These are phyloP conservation scores for Lydus trimaculatus DNA, from an alignment of 2,888 invertebrate genomes.

Conservation along the genomic window DNA sequence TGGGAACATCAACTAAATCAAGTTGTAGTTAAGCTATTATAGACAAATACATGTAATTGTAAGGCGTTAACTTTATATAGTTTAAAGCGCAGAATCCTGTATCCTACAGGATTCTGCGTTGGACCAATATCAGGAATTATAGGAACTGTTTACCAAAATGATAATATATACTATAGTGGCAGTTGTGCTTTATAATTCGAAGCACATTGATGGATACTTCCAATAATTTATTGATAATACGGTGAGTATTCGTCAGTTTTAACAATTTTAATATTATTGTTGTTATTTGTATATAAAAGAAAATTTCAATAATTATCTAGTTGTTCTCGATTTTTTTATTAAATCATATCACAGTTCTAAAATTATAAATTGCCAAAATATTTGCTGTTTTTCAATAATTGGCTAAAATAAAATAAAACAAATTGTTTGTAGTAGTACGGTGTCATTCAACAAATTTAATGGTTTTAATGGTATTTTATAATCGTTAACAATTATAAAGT, in stretches of 20 bases:
- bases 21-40: not conserved
- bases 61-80: constrained; percentile 37
- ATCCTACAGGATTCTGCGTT: constrained; percentile 48
- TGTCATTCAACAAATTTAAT: too few species aligned
- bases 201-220: constrained; percentile 27
- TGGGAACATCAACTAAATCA: not conserved
- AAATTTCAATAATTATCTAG: too few species aligned
- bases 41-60: constrained; percentile 17
- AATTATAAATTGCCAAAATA: too few species aligned
- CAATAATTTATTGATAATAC: constrained; percentile 16
- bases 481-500: too few species aligned
- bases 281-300: too few species aligned
- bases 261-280: too few species aligned
- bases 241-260: constrained; percentile 21
- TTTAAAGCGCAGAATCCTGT: constrained; percentile 45
- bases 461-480: too few species aligned
- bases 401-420: too few species aligned
- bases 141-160: constrained; percentile 37
- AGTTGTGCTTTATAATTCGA: constrained; percentile 30
- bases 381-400: too few species aligned
- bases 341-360: too few species aligned
- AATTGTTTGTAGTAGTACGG: too few species aligned
- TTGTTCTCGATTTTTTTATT: too few species aligned
- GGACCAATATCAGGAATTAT: constrained; percentile 44
- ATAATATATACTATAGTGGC: constrained; percentile 36